Evolutionary conservation across 2,888 invertebrate genomes (phyloP).

Genomic region (Cephus pygmeus): DNA sequence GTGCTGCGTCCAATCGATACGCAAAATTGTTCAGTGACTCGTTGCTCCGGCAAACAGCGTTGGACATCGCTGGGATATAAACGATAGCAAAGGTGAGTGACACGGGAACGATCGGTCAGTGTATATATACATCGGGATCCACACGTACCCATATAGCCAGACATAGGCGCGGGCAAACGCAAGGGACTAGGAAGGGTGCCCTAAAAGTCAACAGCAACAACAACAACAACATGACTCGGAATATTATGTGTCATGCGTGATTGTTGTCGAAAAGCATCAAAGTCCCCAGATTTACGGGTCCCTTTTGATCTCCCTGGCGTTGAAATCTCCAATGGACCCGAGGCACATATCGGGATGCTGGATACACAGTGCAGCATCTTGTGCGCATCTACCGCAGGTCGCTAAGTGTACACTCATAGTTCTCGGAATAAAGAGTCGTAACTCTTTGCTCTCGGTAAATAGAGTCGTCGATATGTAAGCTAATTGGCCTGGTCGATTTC

Average conservation of each 20-base stretch:
- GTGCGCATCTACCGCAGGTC: neutral
- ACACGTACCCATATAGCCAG: neutral
- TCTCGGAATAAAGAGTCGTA: neutral
- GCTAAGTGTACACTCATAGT: neutral
- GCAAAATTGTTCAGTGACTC: constrained; percentile 13
- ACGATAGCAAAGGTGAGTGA: constrained; percentile 17
- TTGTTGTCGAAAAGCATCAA: neutral
- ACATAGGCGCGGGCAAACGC: neutral
- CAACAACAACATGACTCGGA: neutral
- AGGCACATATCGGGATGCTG: neutral
- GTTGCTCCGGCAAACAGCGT: constrained; percentile 7
- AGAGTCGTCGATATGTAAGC: neutral
- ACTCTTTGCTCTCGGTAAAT: neutral
- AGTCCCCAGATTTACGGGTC: neutral
- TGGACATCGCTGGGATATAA: constrained; percentile 14
- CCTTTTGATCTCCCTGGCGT: neutral
- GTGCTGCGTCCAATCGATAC: neutral
- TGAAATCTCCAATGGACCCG: neutral
- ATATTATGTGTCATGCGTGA: neutral
- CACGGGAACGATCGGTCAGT: neutral
- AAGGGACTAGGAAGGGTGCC: neutral
- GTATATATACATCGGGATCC: neutral
- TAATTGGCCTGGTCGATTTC: neutral
- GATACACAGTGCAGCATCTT: neutral
- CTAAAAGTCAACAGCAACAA: neutral